Base-by-base conservation (phyloP, 2,797 vertebrate genomes). In the Urocyon cinereoargenteus region DNA sequence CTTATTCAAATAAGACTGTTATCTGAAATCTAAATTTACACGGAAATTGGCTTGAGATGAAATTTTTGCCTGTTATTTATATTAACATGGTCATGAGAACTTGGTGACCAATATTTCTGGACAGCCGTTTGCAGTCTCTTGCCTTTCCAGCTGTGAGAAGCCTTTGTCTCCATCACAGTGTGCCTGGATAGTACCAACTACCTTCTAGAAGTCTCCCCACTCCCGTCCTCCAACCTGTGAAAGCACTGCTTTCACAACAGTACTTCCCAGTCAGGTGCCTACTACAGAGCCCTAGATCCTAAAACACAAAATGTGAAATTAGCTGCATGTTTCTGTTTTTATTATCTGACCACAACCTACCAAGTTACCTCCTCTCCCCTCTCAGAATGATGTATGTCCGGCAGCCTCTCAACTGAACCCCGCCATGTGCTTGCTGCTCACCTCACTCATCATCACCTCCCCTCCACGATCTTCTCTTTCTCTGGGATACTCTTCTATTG, bases 1-100 rank as follows among this genome's bases (percentile, higher is more conserved):
- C 79, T 88, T 87, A 61, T 36, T 53, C 31, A 86, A 77, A 94
- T 93, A 96, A 87, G 75, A 87, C 84, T 90, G 77, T 81, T 93
- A 72, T 13, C 77, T 89, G 66, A 86, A 95, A 40, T 83, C 49
- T 97, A 95, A 94, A 96, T 91, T 94, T 91, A 92, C 21, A 62
- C 78, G 85, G 87, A 96, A 97, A 83, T 34, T 90, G 73, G 13
- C 72, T 59, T 86, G 45, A 94, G 92, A 93, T 57, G 55, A 97
- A 94, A 90, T 92, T 79, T 68, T 66, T 85, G 86, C 62, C 62
- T 31, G 91, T 86, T 91, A 86, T 51, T 84, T 82, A 53, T 75
- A 86, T 57, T 78, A 94, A 55, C 79, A 86, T 16, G 19, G 61
- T 77, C 75, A 22, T 73, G 91, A 73, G 89, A 87, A 85, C 57